These are phyloP conservation scores for Ceratina calcarata DNA, from an alignment of 1,140 invertebrate genomes.

Conservation along the genomic window DNA sequence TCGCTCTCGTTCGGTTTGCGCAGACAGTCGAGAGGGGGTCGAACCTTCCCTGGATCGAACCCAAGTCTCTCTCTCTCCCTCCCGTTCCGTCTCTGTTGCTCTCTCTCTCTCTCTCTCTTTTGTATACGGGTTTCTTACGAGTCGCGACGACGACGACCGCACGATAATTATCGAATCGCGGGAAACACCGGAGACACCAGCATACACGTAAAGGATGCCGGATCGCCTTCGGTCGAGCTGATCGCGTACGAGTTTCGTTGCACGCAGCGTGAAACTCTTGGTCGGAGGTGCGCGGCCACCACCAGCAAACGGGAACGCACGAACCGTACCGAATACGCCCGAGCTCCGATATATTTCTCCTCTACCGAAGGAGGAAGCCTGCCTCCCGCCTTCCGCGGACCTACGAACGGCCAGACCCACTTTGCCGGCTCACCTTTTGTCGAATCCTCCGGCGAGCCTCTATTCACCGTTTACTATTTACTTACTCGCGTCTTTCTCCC, in stretches of 20 bases:
- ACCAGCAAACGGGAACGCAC: conserved; percentile 65
- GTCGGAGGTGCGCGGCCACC: conserved; percentile 72
- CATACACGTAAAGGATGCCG: conserved; percentile 73
- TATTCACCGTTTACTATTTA: conserved; percentile 38
- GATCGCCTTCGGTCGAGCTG: conserved; percentile 73
- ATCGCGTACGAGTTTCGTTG: conserved; percentile 78
- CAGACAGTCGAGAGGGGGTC: conserved; percentile 15
- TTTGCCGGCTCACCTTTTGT: conserved; percentile 63
- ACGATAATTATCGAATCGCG: conserved; percentile 11
- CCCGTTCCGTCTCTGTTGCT: neutral
- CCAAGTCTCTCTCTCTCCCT: neutral
- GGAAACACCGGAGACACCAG: conserved; percentile 36
- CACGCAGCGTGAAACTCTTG: conserved; percentile 76
- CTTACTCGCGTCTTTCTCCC: neutral
- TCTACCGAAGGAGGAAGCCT: conserved; percentile 48
- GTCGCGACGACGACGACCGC: conserved; percentile 9
- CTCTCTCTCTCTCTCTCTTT: too few relatives aligned
- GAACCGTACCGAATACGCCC: conserved; percentile 62
- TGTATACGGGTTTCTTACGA: neutral
- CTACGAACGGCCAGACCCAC: conserved; percentile 51
- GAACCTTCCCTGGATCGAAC: conserved; percentile 23
- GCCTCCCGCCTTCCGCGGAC: conserved; percentile 58
- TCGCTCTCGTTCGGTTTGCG: conserved; percentile 18
- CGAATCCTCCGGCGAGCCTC: conserved; percentile 12
- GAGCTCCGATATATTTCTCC: conserved; percentile 46